Evolutionary conservation across 2,888 invertebrate genomes (phyloP).

Genomic region (Cerceris rybyensis): DNA sequence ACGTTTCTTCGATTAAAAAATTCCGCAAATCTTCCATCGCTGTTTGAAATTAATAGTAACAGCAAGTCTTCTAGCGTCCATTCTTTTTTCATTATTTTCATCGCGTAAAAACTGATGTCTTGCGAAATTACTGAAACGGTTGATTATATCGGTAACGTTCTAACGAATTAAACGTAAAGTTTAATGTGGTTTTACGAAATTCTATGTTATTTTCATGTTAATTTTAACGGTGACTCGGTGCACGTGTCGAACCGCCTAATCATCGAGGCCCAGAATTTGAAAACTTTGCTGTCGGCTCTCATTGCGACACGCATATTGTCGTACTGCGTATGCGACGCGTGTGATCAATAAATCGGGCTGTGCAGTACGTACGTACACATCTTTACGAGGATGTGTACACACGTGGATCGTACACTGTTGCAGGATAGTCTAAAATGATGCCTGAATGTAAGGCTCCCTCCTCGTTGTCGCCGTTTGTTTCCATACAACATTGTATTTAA

Average conservation of each 20-base stretch:
- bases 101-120: no score
- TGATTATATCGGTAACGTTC: background rate
- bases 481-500: constrained; percentile 29
- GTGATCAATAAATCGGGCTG: constrained; percentile 80
- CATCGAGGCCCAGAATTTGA: constrained; percentile 46
- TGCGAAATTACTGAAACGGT: no score
- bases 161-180: no score
- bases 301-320: constrained; percentile 63
- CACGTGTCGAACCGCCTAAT: constrained; percentile 42
- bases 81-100: no score
- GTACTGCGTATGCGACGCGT: constrained; percentile 74
- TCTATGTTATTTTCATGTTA: constrained; percentile 40
- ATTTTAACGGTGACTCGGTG: constrained; percentile 22
- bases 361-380: constrained; percentile 68
- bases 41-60: no score
- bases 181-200: constrained; percentile 1
- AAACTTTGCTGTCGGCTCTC: constrained; percentile 25
- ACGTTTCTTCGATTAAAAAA: background rate
- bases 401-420: constrained; percentile 31
- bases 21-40: background rate
- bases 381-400: constrained; percentile 3
- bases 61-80: no score
- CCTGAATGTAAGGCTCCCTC: constrained; percentile 31
- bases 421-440: constrained; percentile 47
- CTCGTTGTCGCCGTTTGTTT: background rate